Evolutionary conservation across 92 coral and sea anemone genomes (phyloP).

Genomic region (Umimayanthus chanpuru): DNA sequence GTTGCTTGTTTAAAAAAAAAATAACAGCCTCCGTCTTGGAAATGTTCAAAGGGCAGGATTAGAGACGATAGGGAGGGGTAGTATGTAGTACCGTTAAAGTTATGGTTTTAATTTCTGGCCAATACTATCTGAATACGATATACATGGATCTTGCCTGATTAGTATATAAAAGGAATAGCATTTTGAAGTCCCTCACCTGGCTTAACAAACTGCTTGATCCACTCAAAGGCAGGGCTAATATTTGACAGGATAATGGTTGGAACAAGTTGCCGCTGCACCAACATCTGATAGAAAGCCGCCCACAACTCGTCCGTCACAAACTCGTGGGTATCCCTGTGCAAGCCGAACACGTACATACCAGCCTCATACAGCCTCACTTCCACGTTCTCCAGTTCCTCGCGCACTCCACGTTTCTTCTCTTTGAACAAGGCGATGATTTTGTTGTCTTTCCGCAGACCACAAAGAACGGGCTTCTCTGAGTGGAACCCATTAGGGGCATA

Average conservation of each 20-base stretch:
- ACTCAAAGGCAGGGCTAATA: slow-evolving; percentile 53
- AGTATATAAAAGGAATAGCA: too few species aligned
- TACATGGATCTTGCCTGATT: too few species aligned
- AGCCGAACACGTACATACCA: slow-evolving; percentile 68
- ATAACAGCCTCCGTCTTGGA: too few species aligned
- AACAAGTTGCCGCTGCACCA: slow-evolving; percentile 62
- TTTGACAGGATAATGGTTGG: slow-evolving; percentile 63
- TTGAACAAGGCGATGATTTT: slow-evolving; percentile 64
- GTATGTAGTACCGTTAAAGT: too few species aligned
- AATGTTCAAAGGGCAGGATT: too few species aligned
- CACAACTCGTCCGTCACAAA: slow-evolving; percentile 72
- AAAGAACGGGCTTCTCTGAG: slow-evolving; percentile 73
- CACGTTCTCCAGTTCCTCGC: slow-evolving; percentile 69
- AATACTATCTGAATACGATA: too few species aligned
- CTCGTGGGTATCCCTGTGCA: slow-evolving; percentile 51
- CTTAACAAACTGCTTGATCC: slow-evolving; percentile 33
- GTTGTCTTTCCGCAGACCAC: slow-evolving; percentile 67
- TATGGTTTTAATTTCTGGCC: too few species aligned
- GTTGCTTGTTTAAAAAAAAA: too few species aligned
- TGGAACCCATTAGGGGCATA: slow-evolving; percentile 81
- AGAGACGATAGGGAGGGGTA: too few species aligned
- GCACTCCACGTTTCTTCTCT: slow-evolving; percentile 48
- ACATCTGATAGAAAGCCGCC: slow-evolving; percentile 75
- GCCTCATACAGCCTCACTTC: slow-evolving; percentile 68
- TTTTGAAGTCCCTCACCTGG: slow-evolving; percentile 23